phyloP scores from a whole-genome alignment of 2,113 vertebrate genomes.

The Pyrgilauda ruficollis region DNA sequence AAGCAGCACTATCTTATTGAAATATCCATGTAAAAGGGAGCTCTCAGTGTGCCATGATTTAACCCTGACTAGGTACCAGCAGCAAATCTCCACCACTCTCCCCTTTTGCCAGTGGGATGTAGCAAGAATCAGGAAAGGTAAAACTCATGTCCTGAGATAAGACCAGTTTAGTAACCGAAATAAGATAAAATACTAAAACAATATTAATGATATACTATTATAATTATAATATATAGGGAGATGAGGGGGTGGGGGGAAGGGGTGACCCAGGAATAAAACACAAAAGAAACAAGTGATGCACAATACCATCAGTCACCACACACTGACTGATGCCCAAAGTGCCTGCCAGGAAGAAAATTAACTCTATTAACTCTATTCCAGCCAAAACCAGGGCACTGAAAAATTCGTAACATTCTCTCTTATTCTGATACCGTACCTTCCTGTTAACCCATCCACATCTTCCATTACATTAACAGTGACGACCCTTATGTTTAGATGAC shows the following conservation, averaged over 20 bases:
- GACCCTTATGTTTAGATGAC: neutral
- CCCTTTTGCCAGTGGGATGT: neutral
- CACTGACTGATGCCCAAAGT: neutral
- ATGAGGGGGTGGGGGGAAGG: neutral
- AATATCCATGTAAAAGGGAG: neutral
- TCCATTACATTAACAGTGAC: neutral
- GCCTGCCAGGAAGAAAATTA: neutral
- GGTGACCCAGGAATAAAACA: neutral
- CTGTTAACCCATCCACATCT: neutral
- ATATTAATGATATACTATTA: neutral
- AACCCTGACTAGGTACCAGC: neutral
- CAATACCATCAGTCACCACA: neutral
- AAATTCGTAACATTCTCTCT: accelerated
- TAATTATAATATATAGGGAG: neutral
- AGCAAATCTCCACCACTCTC: neutral
- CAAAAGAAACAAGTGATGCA: neutral
- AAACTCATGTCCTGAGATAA: neutral
- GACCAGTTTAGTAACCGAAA: neutral
- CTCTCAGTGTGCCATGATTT: neutral
- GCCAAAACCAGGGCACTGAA: neutral
- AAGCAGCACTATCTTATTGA: neutral
- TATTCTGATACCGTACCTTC: neutral
- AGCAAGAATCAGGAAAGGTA: neutral
- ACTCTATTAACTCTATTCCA: neutral
- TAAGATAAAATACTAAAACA: neutral